These are phyloP conservation scores for Naso thynnoides DNA, from an alignment of 2,797 vertebrate genomes.

Conservation along the genomic window DNA sequence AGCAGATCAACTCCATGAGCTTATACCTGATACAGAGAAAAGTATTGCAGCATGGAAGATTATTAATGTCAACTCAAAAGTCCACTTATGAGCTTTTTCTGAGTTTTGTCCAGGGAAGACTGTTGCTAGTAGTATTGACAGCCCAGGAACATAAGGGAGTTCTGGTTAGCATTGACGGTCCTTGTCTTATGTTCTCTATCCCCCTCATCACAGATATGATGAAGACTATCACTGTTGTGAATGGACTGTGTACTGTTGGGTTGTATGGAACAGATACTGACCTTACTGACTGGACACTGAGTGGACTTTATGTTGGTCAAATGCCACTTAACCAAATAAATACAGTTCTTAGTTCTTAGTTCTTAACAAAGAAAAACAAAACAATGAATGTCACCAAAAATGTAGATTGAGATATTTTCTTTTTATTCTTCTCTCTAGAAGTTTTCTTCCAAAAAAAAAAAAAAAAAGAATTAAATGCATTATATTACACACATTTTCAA, in stretches of 20 bases:
- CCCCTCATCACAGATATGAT: neutral
- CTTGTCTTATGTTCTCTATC: too few species aligned
- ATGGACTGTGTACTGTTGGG: neutral
- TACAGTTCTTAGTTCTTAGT: too few species aligned
- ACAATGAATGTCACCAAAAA: neutral
- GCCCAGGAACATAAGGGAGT: too few species aligned
- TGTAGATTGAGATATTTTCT: neutral
- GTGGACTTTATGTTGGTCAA: neutral
- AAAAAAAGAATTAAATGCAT: neutral
- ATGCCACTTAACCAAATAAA: too few species aligned
- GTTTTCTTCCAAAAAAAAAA: too few species aligned
- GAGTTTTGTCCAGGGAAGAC: neutral
- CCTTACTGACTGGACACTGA: too few species aligned
- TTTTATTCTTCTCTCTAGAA: too few species aligned
- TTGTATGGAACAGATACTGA: neutral
- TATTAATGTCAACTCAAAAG: neutral
- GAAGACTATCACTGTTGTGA: neutral
- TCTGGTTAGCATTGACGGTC: too few species aligned
- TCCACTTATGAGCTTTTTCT: neutral
- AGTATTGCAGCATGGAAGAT: neutral
- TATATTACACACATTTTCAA: neutral
- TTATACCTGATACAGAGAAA: constrained; percentile 89
- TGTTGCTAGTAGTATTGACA: too few species aligned
- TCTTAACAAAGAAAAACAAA: too few species aligned
- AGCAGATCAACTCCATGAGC: constrained; percentile 94